These are phyloP conservation scores for Ardeotis arabs DNA, from an alignment of 2,113 vertebrate genomes.

Conservation along the genomic window DNA sequence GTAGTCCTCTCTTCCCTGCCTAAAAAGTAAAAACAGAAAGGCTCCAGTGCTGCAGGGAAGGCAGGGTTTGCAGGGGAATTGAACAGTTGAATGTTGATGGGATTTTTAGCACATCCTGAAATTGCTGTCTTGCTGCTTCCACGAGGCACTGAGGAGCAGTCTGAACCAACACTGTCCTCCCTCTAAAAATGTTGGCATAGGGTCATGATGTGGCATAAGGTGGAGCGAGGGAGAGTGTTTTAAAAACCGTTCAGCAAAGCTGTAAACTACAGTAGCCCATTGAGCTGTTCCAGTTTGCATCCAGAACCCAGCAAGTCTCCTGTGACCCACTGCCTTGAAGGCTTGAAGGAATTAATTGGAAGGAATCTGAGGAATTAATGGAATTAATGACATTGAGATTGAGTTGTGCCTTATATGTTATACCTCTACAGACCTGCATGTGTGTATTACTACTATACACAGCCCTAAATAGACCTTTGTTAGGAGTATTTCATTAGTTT, in stretches of 20 bases:
- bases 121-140: not conserved
- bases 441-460: not conserved
- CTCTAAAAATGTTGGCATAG: not conserved
- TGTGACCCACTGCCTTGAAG: not conserved
- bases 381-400: not conserved
- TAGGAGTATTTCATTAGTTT: not conserved
- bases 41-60: not conserved
- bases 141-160: not conserved
- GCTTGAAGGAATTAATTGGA: constrained; percentile 13
- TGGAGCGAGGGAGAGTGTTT: not conserved
- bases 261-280: not conserved
- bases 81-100: not conserved
- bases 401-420: not conserved
- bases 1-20: not conserved
- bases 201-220: not conserved
- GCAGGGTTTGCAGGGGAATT: not conserved
- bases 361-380: constrained; percentile 21
- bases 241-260: not conserved
- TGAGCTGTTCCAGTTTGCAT: not conserved
- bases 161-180: not conserved
- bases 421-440: not conserved
- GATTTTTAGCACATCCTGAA: not conserved
- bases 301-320: not conserved
- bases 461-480: not conserved
- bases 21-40: not conserved